Base-by-base conservation (phyloP, 1,140 invertebrate species). In the Coptotermes formosanus region DNA sequence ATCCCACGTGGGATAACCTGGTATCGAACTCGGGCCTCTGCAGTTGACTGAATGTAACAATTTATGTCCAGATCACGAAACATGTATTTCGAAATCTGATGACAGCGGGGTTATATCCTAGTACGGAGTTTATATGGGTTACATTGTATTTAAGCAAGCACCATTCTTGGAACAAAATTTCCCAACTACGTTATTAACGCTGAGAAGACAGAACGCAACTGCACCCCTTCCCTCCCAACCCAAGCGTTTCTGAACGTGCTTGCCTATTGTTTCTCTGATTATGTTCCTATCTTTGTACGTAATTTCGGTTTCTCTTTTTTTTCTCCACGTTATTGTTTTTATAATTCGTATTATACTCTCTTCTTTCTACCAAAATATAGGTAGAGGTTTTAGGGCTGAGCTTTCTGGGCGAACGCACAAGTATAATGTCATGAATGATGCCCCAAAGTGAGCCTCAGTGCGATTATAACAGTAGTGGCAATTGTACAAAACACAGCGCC, bases 401-500 rank as follows among this genome's bases (percentile, higher is more conserved):
- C 64, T 75, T 75, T n/a, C n/a, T n/a, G 25, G 64, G 64, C 64
- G 64, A 30, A 14, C n/a, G 64, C 64, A 75, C n/a, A 75, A 38
- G 48, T 52, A 84, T 84, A 84, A 55, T 84, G 48, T 84, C 44
- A 30, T 84, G 83, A 84, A 52, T 84, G 83, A 84, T 84, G 83
- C 44, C 45, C 43, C 21, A 9, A 84, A 30, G n/a, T 75, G 64
- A 75, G 64, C 64, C 16, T 25, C 64, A 30, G 64, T 7, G n/a
- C 64, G 48, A 84, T 84, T 23, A 84, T 84, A 75, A 48, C 16
- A 81, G 43, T 32, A 21, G 44, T 30, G 85, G 85, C 64, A 86
- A 86, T 86, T 86, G 85, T 86, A 69, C 82, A 52, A 86, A 86
- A 86, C 69, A 81, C 69, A 82, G 69, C 25, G 75, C 9, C 52